Percentiles rank a stretch among this genome's conserved stretches.
These are phyloP conservation scores for Spinibarbus caldwelli DNA, from an alignment of 2,797 vertebrate genomes.

Conservation along the genomic window DNA sequence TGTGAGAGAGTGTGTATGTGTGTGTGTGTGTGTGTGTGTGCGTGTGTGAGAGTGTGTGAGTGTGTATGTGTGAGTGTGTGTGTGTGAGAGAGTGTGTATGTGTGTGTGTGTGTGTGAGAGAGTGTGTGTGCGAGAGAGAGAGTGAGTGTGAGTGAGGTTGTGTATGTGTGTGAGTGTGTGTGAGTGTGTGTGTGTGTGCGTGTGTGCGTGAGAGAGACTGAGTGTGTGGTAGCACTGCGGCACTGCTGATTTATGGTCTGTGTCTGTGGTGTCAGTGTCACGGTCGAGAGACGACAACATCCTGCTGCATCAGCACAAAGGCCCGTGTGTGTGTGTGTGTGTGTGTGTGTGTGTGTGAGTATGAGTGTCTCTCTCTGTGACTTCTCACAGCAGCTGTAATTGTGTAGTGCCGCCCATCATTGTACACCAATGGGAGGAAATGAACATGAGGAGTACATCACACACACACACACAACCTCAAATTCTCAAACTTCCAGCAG, in stretches of 20 bases:
- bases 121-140: constrained; percentile 42
- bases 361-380: background rate
- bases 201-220: background rate
- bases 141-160: background rate
- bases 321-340: background rate
- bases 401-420: background rate
- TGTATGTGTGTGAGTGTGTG: background rate
- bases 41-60: constrained; percentile 14
- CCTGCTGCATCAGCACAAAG: constrained; percentile 80
- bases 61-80: constrained; percentile 55
- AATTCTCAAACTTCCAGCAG: background rate
- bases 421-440: no score
- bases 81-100: constrained; percentile 16
- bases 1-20: background rate
- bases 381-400: background rate
- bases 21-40: constrained; percentile 11
- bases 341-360: background rate
- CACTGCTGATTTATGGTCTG: constrained; percentile 83
- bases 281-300: constrained; percentile 72
- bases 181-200: background rate
- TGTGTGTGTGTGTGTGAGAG: constrained; percentile 33
- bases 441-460: no score
- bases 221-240: constrained; percentile 72
- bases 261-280: constrained; percentile 79
- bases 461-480: no score